phyloP scores from a whole-genome alignment of 2,113 vertebrate species.

The Limnothrissa miodon region DNA sequence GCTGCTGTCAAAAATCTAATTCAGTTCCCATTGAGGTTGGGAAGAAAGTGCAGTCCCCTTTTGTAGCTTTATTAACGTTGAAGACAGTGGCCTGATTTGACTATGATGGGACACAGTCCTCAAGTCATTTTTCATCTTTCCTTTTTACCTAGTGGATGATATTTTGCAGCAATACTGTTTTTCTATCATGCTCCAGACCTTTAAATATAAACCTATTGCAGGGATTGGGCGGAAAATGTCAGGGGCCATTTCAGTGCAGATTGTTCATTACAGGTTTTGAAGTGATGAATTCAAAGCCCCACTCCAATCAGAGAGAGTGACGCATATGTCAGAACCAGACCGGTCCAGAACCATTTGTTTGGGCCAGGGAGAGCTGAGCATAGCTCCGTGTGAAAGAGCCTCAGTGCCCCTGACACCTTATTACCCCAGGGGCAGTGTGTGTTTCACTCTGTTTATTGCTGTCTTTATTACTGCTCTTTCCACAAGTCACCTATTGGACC shows the following conservation, averaged over 20 bases:
- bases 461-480: not conserved
- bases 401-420: not conserved
- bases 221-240: not conserved
- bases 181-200: not conserved
- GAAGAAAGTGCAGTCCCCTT: not conserved
- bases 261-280: not conserved
- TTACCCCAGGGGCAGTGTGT: not conserved
- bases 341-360: not conserved
- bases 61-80: not conserved
- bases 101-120: not conserved
- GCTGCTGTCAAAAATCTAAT: not conserved
- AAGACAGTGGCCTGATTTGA: not conserved
- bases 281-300: not conserved
- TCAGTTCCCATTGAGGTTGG: not conserved
- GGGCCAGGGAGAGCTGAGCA: not conserved
- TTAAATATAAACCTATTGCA: not conserved
- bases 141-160: not conserved
- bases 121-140: not conserved
- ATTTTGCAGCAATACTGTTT: not conserved
- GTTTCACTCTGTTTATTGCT: not conserved
- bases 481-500: not conserved
- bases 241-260: not conserved
- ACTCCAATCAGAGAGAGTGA: not conserved
- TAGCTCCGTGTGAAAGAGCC: not conserved
- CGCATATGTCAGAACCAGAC: not conserved